Evolutionary conservation across 1,140 invertebrate genomes (phyloP).

Genomic region (Saccostrea cuccullata): DNA sequence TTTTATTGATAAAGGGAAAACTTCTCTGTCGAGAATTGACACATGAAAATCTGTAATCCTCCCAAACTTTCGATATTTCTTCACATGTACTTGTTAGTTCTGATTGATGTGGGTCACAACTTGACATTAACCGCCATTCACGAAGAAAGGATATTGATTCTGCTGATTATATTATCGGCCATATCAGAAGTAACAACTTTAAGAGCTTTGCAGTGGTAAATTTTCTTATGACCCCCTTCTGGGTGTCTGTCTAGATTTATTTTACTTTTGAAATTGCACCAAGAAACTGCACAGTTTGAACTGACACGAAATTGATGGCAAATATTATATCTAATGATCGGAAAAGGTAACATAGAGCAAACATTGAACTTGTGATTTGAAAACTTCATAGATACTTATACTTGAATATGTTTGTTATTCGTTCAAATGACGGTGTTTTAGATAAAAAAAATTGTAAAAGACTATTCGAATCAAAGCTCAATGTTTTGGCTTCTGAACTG

Average conservation of each 20-base stretch:
- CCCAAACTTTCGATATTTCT: slow-evolving; percentile 5
- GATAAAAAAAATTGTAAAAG: too few relatives aligned
- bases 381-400: neutral
- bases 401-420: too few relatives aligned
- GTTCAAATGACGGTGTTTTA: too few relatives aligned
- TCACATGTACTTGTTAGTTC: slow-evolving; percentile 1
- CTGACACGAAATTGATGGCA: neutral
- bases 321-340: neutral
- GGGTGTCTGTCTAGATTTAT: neutral
- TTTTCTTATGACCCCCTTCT: neutral
- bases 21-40: neutral
- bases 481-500: too few relatives aligned
- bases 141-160: neutral
- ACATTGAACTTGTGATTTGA: neutral
- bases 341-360: slow-evolving; percentile 3
- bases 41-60: neutral
- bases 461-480: too few relatives aligned
- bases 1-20: slow-evolving; percentile 29
- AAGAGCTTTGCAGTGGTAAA: neutral
- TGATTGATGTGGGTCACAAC: slow-evolving; percentile 24
- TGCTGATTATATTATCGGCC: neutral
- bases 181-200: neutral
- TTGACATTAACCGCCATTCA: neutral
- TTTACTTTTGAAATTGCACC: neutral
- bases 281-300: neutral